Evolutionary conservation across 2,888 invertebrate species (phyloP).

Genomic region (Drosophila paracracens): DNA sequence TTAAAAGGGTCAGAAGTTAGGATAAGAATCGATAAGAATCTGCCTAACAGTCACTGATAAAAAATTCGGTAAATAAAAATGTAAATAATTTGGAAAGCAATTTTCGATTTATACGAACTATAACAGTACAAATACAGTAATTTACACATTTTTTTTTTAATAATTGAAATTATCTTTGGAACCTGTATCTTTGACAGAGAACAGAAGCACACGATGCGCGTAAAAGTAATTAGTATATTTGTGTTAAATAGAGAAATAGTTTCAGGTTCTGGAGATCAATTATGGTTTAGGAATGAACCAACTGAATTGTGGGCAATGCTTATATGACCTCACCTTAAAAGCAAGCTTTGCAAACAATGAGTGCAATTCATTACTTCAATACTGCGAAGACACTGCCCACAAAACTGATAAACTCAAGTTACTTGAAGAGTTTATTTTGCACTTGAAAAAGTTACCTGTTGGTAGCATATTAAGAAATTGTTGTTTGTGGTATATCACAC

Average conservation of each 20-base stretch:
- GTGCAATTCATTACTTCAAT: background rate
- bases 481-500: constrained; percentile 2
- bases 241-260: background rate
- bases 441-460: background rate
- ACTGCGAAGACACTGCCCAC: background rate
- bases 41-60: background rate
- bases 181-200: background rate
- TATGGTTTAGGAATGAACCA: background rate
- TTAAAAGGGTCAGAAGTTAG: background rate
- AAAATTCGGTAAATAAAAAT: background rate
- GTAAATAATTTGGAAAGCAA: background rate
- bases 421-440: background rate
- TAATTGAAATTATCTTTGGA: background rate
- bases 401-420: constrained; percentile 1
- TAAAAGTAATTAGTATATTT: background rate
- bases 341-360: background rate
- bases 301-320: background rate
- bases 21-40: background rate
- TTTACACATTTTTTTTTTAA: background rate
- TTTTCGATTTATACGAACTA: background rate
- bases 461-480: background rate
- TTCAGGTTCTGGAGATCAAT: background rate
- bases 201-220: background rate
- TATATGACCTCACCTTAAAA: background rate
- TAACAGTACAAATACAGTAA: background rate